These are phyloP conservation scores for Calephelis perditalis DNA, from an alignment of 2,888 invertebrate genomes.

Conservation along the genomic window DNA sequence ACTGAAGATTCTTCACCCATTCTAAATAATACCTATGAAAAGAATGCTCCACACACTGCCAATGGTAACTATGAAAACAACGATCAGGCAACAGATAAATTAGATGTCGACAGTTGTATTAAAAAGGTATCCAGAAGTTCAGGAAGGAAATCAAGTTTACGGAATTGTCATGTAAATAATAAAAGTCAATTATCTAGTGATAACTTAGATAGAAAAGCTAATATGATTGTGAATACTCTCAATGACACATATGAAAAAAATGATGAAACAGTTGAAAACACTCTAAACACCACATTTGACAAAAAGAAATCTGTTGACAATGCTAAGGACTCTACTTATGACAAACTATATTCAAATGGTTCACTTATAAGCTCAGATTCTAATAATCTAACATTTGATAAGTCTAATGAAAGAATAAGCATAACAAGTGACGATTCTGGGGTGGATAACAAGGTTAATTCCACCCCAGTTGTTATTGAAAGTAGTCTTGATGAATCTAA, in stretches of 20 bases:
- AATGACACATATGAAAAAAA: slow-evolving; percentile 29
- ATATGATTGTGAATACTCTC: not conserved
- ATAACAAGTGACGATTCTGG: slow-evolving; percentile 59
- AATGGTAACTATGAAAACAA: no score
- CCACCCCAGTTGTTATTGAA: slow-evolving; percentile 55
- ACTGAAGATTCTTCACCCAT: not conserved
- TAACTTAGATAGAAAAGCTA: not conserved
- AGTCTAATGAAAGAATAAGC: slow-evolving; percentile 46
- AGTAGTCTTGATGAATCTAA: slow-evolving; percentile 56
- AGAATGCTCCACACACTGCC: not conserved
- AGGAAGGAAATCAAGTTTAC: not conserved
- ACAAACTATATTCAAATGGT: slow-evolving; percentile 38
- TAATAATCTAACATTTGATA: slow-evolving; percentile 43
- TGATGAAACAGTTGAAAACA: slow-evolving; percentile 25
- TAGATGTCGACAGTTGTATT: not conserved
- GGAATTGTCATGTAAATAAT: not conserved
- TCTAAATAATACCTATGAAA: not conserved
- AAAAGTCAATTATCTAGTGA: not conserved
- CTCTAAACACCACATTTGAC: slow-evolving; percentile 37
- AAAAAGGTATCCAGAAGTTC: not conserved
- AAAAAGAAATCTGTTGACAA: slow-evolving; percentile 30
- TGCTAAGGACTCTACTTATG: slow-evolving; percentile 18
- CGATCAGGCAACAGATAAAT: not conserved
- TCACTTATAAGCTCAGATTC: slow-evolving; percentile 48
- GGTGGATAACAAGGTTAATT: slow-evolving; percentile 50